Evolutionary conservation across 2,113 vertebrate species (phyloP), one percentile per base, ranked within the genome.

Genomic region (Gymnocephalus cernua): DNA sequence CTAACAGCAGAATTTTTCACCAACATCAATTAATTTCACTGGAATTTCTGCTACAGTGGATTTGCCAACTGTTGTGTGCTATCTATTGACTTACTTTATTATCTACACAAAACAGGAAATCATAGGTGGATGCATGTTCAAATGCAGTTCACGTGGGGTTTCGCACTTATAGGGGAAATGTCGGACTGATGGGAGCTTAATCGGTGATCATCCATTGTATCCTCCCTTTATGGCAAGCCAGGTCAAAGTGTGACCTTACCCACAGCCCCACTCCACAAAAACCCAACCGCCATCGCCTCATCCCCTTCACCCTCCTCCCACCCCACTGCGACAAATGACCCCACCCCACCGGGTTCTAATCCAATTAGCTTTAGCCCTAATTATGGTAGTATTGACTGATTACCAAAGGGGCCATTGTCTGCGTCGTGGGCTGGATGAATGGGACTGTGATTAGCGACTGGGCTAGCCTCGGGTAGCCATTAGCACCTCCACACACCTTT

Each of bases 301-400:
- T 63, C 62, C 63, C 38, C 48, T 29, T 58, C 51, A 29, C 45
- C 74, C 81, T 74, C 51, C 70, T 64, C 51, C 66, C 44, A 41
- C 18, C 44, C 32, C 14, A 21, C 35, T 44, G 53, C 70, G 56
- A 73, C 84, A 84, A 87, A 92, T 88, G 90, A 92, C 85, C 74
- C 76, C 62, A n/a, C 67, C 68, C 76, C 66, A 69, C 35, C 71
- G 77, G 75, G 85, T 87, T 80, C 86, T 93, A 92, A 94, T 93
- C 90, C 91, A 93, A 92, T 94, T 92, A 94, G 89, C 83, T 76
- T 70, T 80, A 82, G 66, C 84, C 67, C 82, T 93, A 92, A 93
- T 94, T 91, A 86, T 89, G 79, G 78, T 88, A 74, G 77, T 82
- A 88, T 88, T 91, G 93, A 92, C 79, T 92, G 88, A 93, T 92